These are phyloP conservation scores for Agriopis marginaria DNA, from an alignment of 2,888 invertebrate species.

Conservation along the genomic window DNA sequence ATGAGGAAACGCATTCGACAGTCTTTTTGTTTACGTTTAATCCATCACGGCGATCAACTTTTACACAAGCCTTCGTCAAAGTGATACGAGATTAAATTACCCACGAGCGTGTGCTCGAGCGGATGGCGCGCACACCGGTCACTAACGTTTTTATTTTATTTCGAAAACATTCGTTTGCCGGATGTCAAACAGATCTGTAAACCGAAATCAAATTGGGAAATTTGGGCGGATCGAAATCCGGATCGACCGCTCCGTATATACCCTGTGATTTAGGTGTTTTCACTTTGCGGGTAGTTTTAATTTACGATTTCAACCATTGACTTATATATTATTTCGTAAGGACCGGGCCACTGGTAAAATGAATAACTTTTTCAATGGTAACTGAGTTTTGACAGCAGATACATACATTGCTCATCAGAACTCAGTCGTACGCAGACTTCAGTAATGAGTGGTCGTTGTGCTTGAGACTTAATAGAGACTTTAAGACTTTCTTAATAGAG, in stretches of 20 bases:
- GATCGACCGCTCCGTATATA: slow-evolving; percentile 44
- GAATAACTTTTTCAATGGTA: no score
- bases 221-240: slow-evolving; percentile 65
- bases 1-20: slow-evolving; percentile 20
- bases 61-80: slow-evolving; percentile 71
- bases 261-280: slow-evolving; percentile 35
- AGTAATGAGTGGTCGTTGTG: no score
- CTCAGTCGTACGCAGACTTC: no score
- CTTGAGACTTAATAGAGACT: no score
- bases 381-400: no score
- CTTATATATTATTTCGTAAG: no score
- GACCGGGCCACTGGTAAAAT: no score
- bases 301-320: slow-evolving; percentile 29
- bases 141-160: slow-evolving; percentile 62
- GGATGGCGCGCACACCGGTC: slow-evolving; percentile 44
- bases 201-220: slow-evolving; percentile 72
- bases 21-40: slow-evolving; percentile 50
- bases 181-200: slow-evolving; percentile 78
- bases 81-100: slow-evolving; percentile 79
- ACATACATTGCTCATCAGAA: no score
- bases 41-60: slow-evolving; percentile 54
- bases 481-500: no score
- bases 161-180: slow-evolving; percentile 70
- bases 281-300: slow-evolving; percentile 34
- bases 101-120: slow-evolving; percentile 60